Conservation (phyloP, 2,113 vertebrate genomes). For the Campylomormyrus tamandua region DNA sequence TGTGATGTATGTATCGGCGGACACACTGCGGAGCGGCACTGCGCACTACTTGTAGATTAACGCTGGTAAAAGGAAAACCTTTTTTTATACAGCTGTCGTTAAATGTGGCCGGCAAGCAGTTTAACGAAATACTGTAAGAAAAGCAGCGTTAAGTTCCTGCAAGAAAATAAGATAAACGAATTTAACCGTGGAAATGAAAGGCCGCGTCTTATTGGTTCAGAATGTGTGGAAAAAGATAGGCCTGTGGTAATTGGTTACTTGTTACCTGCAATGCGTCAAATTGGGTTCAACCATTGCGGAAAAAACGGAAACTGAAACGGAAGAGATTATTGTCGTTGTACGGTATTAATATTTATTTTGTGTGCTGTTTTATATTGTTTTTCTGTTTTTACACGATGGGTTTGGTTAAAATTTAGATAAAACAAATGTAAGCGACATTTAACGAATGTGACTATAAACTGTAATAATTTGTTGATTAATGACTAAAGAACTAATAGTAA, state of each 20-base stretch:
- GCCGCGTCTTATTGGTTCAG: conserved; percentile 20
- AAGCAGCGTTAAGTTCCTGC: neutral
- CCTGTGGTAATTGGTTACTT: conserved; percentile 23
- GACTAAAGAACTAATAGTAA: neutral
- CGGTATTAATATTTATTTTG: neutral
- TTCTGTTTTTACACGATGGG: neutral
- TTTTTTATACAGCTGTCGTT: neutral
- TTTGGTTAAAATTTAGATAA: neutral
- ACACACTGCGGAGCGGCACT: neutral
- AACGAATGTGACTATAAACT: neutral
- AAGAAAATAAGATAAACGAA: neutral
- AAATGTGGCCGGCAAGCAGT: neutral
- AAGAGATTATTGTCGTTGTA: neutral
- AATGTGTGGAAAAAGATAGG: conserved; percentile 14
- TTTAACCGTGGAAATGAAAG: conserved; percentile 15
- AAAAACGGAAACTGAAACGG: neutral
- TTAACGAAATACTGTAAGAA: neutral
- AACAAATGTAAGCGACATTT: neutral
- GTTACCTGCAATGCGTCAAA: conserved; percentile 34
- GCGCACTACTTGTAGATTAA: neutral
- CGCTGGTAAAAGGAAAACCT: neutral
- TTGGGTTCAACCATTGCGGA: conserved; percentile 20
- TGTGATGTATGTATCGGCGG: neutral
- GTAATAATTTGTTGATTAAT: neutral
- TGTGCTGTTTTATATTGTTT: neutral